phyloP scores from a whole-genome alignment of 2,113 vertebrate species.

The Hemibagrus wyckioides region DNA sequence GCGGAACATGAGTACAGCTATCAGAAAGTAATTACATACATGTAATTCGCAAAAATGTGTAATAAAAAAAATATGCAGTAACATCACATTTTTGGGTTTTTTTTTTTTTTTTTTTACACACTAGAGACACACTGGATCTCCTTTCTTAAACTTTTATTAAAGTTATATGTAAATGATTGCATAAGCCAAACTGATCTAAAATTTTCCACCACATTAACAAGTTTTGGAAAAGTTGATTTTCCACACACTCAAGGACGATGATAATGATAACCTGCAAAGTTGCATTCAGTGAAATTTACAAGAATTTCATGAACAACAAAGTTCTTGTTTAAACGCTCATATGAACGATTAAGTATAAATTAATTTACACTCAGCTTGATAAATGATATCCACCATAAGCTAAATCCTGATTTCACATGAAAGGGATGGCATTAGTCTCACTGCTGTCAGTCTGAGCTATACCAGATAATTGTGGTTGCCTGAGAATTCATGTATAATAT shows the following conservation, averaged over 20 bases:
- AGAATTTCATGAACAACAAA: not conserved
- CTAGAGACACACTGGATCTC: too few species aligned
- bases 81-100: too few species aligned
- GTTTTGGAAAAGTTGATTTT: not conserved
- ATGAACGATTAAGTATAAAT: not conserved
- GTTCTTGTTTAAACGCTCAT: not conserved
- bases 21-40: too few species aligned
- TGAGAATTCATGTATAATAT: not conserved
- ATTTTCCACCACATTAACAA: not conserved
- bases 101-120: too few species aligned
- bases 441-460: not conserved
- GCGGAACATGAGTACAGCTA: too few species aligned
- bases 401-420: not conserved
- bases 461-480: not conserved
- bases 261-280: too few species aligned
- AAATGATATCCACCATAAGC: not conserved
- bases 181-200: not conserved
- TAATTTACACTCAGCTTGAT: not conserved
- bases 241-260: too few species aligned
- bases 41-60: too few species aligned
- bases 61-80: too few species aligned
- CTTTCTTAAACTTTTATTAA: not conserved
- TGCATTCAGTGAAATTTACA: not conserved
- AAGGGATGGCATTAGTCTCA: not conserved
- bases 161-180: not conserved